Conservation (phyloP, 1,140 invertebrate genomes). For the Gonioctena quinquepunctata region DNA sequence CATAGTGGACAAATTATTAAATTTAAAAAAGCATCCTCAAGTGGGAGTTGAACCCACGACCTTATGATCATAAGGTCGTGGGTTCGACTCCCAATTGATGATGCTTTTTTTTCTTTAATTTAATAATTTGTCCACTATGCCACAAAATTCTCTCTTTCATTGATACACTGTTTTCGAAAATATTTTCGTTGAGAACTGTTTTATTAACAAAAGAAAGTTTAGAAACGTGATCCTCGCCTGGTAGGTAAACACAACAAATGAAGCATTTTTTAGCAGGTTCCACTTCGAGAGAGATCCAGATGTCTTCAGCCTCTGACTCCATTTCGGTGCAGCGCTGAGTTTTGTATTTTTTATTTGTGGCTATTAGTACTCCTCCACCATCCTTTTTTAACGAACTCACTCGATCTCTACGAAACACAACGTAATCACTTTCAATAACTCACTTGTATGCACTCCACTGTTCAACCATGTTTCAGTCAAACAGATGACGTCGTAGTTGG, state of each 20-base stretch:
- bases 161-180: not conserved
- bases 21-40: no score
- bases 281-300: not conserved
- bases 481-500: conserved; percentile 2
- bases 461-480: conserved; percentile 15
- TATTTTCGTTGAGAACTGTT: not conserved
- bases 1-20: no score
- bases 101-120: no score
- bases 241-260: no score
- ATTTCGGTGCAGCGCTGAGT: not conserved
- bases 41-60: no score
- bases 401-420: conserved; percentile 8
- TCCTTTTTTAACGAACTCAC: not conserved
- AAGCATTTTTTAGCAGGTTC: not conserved
- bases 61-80: no score
- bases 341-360: not conserved
- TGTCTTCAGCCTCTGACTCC: conserved; percentile 3
- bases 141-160: no score
- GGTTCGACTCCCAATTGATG: no score
- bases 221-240: not conserved
- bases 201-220: not conserved
- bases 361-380: conserved; percentile 3
- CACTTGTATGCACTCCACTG: not conserved
- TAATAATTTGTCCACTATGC: no score
- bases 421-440: not conserved